Evolutionary conservation across 2,797 vertebrate species (phyloP).

Genomic region (Emydoidea blandingii): DNA sequence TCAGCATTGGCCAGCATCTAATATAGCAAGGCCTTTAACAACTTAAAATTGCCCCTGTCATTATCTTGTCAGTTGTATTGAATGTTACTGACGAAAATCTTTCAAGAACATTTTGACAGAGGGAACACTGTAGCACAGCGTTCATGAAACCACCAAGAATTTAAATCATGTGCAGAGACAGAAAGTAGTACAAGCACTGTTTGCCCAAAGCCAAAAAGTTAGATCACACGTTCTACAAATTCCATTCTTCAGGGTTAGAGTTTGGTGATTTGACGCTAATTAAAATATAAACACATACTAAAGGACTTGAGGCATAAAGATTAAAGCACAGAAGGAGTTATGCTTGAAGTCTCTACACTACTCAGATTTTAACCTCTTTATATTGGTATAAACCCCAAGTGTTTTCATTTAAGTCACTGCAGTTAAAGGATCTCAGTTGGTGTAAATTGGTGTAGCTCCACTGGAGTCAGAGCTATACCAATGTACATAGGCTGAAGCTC

Average conservation of each 20-base stretch:
- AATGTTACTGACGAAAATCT: slow-evolving; percentile 48
- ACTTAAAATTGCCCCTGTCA: slow-evolving; percentile 66
- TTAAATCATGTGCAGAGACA: slow-evolving; percentile 32
- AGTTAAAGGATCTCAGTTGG: background rate
- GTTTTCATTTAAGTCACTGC: background rate
- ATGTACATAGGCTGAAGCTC: rapidly evolving
- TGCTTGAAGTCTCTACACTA: rapidly evolving
- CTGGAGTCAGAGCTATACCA: background rate
- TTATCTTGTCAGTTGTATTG: slow-evolving; percentile 70
- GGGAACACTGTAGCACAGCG: background rate
- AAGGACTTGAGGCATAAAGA: background rate
- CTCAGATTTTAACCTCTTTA: background rate
- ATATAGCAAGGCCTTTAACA: slow-evolving; percentile 66
- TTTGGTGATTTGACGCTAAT: background rate
- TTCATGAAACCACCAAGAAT: slow-evolving; percentile 55
- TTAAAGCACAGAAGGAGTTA: background rate
- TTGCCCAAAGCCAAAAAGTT: background rate
- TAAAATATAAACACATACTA: background rate
- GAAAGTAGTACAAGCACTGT: background rate
- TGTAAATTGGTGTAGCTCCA: background rate
- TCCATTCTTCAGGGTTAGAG: background rate
- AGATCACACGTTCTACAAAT: background rate
- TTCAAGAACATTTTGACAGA: slow-evolving; percentile 62
- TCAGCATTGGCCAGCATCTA: slow-evolving; percentile 61
- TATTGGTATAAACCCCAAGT: background rate